Base-by-base conservation (phyloP, 1,140 invertebrate species). In the Atopsyche davidsoni region DNA sequence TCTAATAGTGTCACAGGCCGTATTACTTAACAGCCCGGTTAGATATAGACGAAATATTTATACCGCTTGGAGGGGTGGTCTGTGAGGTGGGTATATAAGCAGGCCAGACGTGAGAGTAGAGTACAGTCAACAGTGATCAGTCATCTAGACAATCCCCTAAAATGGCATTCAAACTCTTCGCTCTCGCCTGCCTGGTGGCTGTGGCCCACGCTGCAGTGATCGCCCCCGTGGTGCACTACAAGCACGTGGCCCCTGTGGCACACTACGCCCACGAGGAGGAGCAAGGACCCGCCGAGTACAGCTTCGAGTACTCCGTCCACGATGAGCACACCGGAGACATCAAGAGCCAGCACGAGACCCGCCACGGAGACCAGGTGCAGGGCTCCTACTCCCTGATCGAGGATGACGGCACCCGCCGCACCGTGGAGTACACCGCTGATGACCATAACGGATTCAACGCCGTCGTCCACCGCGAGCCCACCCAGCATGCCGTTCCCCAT, bases 371-470 rank as follows among this genome's bases (percentile, higher is more conserved):
- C 50, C 66, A 72, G 23, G 79, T 82, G n/a, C 69, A 75, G 44
- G 79, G 79, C 28, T 64, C 69, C 22, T 81, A 81, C 64, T 77
- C 75, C 39, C 64, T 81, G 16, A 64, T 79, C 42, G 78, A 81
- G 58, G 73, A 79, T n/a, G 79, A 87, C 61, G 83, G 83, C 25
- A 81, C 77, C 56, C 71, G 77, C 58, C 76, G 84, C 49, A 80
- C 80, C 55, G 84, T 86, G 36, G 78, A 83, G 22, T 87, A 87
- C 67, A 83, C 80, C 23, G 81, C 83, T 44, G 82, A 85, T 59
- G 75, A 80, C 18, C 75, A 84, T 59, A 80, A 76, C 58, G 84
- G 83, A 56, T 83, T 85, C 64, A 78, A 83, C 65, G 83, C 83
- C 1, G 67, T 80, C 16, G 76, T 86, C 2, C 73, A 72, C 32